These are phyloP conservation scores for Terrapene triunguis DNA, from an alignment of 2,113 vertebrate species.

Conservation along the genomic window DNA sequence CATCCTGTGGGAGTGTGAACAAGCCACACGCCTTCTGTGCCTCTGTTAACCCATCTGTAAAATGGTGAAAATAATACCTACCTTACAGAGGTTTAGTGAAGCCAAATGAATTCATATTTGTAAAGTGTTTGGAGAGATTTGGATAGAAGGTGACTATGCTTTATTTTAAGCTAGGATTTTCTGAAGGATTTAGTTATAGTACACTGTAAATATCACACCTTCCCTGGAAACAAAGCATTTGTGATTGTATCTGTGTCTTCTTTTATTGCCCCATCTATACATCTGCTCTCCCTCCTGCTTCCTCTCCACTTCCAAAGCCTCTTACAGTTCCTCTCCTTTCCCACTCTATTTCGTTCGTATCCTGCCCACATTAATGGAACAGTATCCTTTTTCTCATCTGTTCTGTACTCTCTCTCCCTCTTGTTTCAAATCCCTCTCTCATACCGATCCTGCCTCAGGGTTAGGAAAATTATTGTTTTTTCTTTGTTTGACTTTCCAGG, in stretches of 20 bases:
- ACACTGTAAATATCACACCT: neutral
- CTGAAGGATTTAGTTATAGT: neutral
- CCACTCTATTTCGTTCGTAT: neutral
- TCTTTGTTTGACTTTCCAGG: neutral
- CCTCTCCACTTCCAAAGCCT: neutral
- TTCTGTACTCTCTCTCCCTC: neutral
- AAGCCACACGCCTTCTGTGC: neutral
- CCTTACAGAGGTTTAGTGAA: neutral
- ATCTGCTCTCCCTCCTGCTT: neutral
- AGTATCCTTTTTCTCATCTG: neutral
- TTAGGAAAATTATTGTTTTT: neutral
- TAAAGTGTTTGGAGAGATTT: neutral
- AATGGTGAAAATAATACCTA: neutral
- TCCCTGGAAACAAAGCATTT: neutral
- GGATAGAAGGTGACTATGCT: neutral
- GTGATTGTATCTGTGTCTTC: neutral
- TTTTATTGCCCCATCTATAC: neutral
- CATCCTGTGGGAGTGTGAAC: neutral
- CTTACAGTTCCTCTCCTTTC: neutral
- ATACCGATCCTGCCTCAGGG: neutral
- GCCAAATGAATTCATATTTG: neutral
- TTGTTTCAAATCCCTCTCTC: neutral
- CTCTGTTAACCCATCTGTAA: neutral
- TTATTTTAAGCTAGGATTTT: conserved; percentile 5
- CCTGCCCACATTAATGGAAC: neutral